These are phyloP conservation scores for Oceanodroma tethys DNA, from an alignment of 2,113 vertebrate genomes.

Conservation along the genomic window DNA sequence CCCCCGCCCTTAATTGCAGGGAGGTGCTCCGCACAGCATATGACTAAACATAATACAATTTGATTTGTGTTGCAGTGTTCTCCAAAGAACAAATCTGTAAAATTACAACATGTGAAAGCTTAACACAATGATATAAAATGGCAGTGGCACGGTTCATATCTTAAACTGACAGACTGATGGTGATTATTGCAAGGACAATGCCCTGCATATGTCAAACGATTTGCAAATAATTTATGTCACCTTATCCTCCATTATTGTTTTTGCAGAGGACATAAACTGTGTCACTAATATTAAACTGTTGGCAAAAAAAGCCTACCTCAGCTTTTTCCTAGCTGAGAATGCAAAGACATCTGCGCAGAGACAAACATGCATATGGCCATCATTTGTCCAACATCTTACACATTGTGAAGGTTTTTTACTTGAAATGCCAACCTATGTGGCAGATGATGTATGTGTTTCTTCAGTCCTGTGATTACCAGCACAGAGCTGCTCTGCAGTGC, in stretches of 20 bases:
- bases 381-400: conserved; percentile 99
- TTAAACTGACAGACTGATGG: conserved; percentile 92
- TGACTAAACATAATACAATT: conserved; percentile 73
- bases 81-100: conserved; percentile 75
- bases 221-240: conserved; percentile 99
- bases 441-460: conserved; percentile 99
- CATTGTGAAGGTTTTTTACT: conserved; percentile 97
- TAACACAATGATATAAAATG: conserved; percentile 86
- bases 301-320: conserved; percentile 87
- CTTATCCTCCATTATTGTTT: conserved; percentile 93
- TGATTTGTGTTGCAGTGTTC: conserved; percentile 70
- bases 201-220: conserved; percentile 93
- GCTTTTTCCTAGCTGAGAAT: conserved; percentile 86
- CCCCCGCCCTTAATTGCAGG: conserved; percentile 54
- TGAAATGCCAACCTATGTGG: conserved; percentile 94
- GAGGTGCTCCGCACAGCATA: neutral
- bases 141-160: conserved; percentile 86
- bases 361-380: conserved; percentile 93
- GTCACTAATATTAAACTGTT: conserved; percentile 92
- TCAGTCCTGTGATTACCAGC: conserved; percentile 99
- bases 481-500: conserved; percentile 90
- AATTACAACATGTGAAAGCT: conserved; percentile 79
- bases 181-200: conserved; percentile 97
- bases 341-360: conserved; percentile 90
- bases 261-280: conserved; percentile 90